Percentiles rank a stretch among this genome's conserved stretches.
Conservation (phyloP, 1,140 invertebrate genomes). For the Sycophila sp. region DNA sequence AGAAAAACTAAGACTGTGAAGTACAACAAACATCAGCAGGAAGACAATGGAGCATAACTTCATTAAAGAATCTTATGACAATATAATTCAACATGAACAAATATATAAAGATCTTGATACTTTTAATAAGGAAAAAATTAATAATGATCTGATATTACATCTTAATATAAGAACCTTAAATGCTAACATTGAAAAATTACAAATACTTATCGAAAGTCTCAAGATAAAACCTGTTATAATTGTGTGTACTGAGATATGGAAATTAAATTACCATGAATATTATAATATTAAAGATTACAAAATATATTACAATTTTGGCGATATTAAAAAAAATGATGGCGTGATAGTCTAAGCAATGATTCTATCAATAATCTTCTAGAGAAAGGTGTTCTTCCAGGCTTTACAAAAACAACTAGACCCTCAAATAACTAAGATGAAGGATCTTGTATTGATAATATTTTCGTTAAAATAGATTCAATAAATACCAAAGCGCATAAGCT, state of each 20-base stretch:
- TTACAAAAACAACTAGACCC: not conserved
- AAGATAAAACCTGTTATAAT: not conserved
- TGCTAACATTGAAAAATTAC: not conserved
- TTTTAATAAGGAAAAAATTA: not conserved
- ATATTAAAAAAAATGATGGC: not conserved
- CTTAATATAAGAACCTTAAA: not conserved
- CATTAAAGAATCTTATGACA: no score
- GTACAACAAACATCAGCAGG: not conserved
- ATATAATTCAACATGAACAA: not conserved
- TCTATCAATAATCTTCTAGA: not conserved
- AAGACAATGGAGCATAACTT: no score
- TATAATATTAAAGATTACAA: not conserved
- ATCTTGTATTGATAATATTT: not conserved
- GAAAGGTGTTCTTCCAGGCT: not conserved
- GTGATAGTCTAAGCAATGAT: not conserved
- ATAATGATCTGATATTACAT: not conserved
- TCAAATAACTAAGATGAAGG: not conserved
- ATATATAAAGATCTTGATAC: not conserved
- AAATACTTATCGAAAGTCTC: not conserved
- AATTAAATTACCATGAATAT: not conserved
- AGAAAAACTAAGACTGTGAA: not conserved
- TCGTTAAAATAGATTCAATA: not conserved
- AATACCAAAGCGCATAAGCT: not conserved
- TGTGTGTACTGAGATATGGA: not conserved
- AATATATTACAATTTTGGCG: not conserved